Percentiles rank a stretch among this genome's conserved stretches.
These are phyloP conservation scores for Himalopsyche kuldschensis DNA, from an alignment of 2,888 invertebrate genomes.

Conservation along the genomic window DNA sequence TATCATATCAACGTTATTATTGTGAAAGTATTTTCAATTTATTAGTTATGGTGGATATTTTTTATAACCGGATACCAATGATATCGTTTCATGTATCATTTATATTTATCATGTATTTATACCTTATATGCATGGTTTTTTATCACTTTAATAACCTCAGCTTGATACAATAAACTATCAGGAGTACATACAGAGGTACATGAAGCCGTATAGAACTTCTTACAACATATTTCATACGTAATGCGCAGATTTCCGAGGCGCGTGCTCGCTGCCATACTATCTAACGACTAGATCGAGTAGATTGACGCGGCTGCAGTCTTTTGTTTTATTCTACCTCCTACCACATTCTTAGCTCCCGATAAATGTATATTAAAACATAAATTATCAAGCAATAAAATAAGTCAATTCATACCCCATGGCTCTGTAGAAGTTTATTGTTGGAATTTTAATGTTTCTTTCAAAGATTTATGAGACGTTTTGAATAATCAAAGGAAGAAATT, in stretches of 20 bases:
- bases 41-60: too few species aligned
- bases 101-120: too few species aligned
- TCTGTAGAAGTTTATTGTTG: background rate
- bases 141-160: background rate
- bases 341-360: slow-evolving; percentile 36
- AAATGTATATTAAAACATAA: slow-evolving; percentile 38
- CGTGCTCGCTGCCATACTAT: slow-evolving; percentile 17
- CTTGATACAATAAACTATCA: background rate
- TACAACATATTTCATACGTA: slow-evolving; percentile 12
- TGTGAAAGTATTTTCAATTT: too few species aligned
- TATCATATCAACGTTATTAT: too few species aligned
- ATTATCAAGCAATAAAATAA: slow-evolving; percentile 35
- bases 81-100: too few species aligned
- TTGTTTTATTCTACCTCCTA: slow-evolving; percentile 37
- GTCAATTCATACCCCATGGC: slow-evolving; percentile 17
- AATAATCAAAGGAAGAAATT: background rate
- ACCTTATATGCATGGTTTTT: background rate
- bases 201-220: background rate
- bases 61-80: too few species aligned
- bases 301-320: slow-evolving; percentile 34
- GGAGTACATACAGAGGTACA: background rate
- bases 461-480: background rate
- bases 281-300: slow-evolving; percentile 15
- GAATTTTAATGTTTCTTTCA: background rate
- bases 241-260: slow-evolving; percentile 17